These are phyloP conservation scores for Sternotherus odoratus DNA, from an alignment of 2,797 vertebrate species.

Conservation along the genomic window DNA sequence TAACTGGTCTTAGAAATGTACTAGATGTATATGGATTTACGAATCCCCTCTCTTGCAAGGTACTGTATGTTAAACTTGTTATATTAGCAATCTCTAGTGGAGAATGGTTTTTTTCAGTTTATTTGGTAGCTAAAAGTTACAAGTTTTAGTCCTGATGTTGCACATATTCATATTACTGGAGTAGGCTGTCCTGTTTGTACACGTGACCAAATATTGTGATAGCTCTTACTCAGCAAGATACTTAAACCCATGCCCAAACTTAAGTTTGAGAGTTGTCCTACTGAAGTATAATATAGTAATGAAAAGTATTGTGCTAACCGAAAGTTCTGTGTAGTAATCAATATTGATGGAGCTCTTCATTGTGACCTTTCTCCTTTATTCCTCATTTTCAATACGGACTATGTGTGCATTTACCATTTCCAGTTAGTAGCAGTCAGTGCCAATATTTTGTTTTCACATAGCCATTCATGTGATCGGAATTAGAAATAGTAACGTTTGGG, in stretches of 20 bases:
- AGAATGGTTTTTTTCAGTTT: neutral
- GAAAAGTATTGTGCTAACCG: neutral
- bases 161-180: too few species aligned
- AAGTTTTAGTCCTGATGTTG: too few species aligned
- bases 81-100: too few species aligned
- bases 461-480: neutral
- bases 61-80: neutral
- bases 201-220: neutral
- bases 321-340: neutral
- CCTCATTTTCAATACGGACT: neutral
- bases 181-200: neutral
- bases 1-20: neutral
- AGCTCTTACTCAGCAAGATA: neutral
- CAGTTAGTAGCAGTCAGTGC: neutral
- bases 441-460: rapidly evolving
- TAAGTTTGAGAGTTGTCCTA: neutral
- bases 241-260: neutral
- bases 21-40: neutral
- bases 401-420: neutral
- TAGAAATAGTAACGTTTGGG: neutral
- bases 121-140: too few species aligned
- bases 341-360: neutral
- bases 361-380: neutral
- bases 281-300: neutral
- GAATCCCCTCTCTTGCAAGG: neutral